Evolutionary conservation across 1,140 invertebrate genomes (phyloP), one percentile per base, ranked within the genome.

Genomic region (Charaxes varanes): DNA sequence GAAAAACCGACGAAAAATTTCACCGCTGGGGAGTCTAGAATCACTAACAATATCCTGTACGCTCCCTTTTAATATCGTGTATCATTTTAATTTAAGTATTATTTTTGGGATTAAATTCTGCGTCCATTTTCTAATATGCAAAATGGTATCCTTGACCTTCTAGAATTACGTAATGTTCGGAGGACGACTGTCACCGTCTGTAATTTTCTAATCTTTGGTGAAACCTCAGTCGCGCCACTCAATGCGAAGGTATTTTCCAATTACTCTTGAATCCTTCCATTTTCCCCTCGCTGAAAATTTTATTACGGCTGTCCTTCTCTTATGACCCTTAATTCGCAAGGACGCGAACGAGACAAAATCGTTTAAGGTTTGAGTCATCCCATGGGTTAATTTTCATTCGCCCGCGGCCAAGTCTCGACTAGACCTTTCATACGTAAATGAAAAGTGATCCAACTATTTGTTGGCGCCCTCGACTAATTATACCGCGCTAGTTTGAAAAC

Each of bases 221-320:
- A 56, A 62, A 63, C 60, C 60, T 59, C 62, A 59, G 62, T 50
- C 59, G 55, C 53, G 50, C 47, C 50, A 63, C 51, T 65, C 62
- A 62, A 62, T 65, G 59, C 30, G 53, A 59, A 62, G 56, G 62
- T 60, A 66, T 62, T 66, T 58, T 66, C 56, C 62, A 66, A 66
- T 66, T 66, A 66, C 62, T 62, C 62, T 62, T 54, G 49, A 66
- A 66, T 66, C 62, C 62, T 66, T 66, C 59, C 56, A 62, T 66
- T 57, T 62, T 60, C 56, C 54, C 56, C 59, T 62, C 45, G 33
- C 49, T 51, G 53, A 41, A 51, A 63, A 63, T 60, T 63, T 64
- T 65, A 65, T 61, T 58, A 53, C 43, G 14, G 31, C 58, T 47
- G 44, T 62, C 62, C 53, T 53, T 52, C 34, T 65, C 55, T 48